phyloP scores from a whole-genome alignment of 2,113 vertebrate species.

The Lampris megalopsis region DNA sequence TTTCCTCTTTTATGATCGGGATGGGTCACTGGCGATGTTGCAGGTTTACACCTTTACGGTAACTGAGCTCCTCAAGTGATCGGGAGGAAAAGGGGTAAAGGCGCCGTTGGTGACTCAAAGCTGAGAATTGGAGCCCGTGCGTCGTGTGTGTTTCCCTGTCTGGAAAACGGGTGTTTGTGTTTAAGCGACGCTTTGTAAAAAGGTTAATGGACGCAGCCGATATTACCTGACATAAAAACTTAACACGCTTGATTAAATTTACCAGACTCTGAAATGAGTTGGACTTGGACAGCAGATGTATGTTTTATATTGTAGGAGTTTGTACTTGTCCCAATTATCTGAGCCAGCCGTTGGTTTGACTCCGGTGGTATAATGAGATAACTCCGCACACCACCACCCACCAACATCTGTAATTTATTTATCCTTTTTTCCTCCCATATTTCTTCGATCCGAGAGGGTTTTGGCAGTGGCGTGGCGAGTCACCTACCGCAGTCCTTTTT shows the following conservation, averaged over 20 bases:
- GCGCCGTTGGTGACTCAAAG: constrained; percentile 52
- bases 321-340: too few relatives aligned
- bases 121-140: constrained; percentile 40
- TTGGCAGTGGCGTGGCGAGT: constrained; percentile 49
- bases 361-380: constrained; percentile 44
- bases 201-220: too few relatives aligned
- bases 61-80: constrained; percentile 52
- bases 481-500: constrained; percentile 39
- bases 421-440: too few relatives aligned
- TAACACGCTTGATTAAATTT: too few relatives aligned
- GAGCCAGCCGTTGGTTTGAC: constrained; percentile 5
- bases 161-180: too few relatives aligned
- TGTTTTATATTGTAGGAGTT: too few relatives aligned
- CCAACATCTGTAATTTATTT: background rate
- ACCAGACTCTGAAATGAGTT: too few relatives aligned
- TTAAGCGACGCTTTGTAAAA: too few relatives aligned
- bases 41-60: constrained; percentile 32
- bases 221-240: too few relatives aligned
- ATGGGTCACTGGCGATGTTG: constrained; percentile 39
- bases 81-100: constrained; percentile 51
- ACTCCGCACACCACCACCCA: constrained; percentile 27
- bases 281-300: too few relatives aligned
- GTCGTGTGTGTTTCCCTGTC: too few relatives aligned
- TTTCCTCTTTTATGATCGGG: constrained; percentile 47
- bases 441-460: constrained; percentile 18